These are phyloP conservation scores for Portunus trituberculatus DNA, from an alignment of 1,140 invertebrate genomes.

Conservation along the genomic window DNA sequence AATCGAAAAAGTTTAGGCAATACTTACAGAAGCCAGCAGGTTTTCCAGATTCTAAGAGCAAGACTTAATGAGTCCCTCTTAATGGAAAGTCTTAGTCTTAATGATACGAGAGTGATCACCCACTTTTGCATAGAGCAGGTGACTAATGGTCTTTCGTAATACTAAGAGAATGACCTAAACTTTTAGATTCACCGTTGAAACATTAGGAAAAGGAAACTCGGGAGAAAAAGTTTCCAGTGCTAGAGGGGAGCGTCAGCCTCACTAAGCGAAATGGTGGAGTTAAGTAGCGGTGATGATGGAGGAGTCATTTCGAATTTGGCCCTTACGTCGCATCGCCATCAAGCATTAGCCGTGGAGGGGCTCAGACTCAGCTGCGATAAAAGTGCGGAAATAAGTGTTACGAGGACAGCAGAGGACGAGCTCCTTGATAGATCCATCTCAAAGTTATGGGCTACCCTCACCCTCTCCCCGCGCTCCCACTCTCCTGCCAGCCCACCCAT, in stretches of 20 bases:
- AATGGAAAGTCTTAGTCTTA: constrained; percentile 73
- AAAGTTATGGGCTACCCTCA: background rate
- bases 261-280: background rate
- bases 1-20: constrained; percentile 63
- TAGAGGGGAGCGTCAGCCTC: background rate
- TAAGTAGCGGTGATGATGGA: background rate
- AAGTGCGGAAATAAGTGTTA: no score
- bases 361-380: no score
- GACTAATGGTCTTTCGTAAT: constrained; percentile 68
- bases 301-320: background rate
- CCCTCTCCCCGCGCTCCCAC: background rate
- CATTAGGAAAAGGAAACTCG: background rate
- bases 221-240: constrained; percentile 38
- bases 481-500: background rate
- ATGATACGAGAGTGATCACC: constrained; percentile 69
- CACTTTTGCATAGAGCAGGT: constrained; percentile 63
- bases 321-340: no score
- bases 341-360: no score
- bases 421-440: constrained; percentile 11
- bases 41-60: constrained; percentile 37
- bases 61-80: constrained; percentile 62
- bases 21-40: constrained; percentile 16
- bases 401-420: no score
- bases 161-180: constrained; percentile 69
- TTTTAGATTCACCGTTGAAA: constrained; percentile 33